Base-by-base conservation (phyloP, 2,888 invertebrate genomes). In the Lucinisca nassula region DNA sequence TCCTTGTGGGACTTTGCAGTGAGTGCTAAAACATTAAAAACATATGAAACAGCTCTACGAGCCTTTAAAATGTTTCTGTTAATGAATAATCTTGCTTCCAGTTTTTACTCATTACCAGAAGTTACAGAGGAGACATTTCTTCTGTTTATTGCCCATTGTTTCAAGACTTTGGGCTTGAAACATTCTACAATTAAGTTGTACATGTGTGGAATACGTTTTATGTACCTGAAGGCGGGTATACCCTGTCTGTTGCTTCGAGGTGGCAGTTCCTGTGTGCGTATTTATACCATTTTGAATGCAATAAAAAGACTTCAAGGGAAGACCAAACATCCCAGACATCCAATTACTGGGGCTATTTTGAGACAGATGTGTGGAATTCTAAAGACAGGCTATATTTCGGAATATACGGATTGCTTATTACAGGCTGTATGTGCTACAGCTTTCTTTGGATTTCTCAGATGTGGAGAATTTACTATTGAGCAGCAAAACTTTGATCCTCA, bases 381-480 rank as follows among this genome's bases (percentile, higher is more conserved):
- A 61, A 4, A 61, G 4, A 61, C 6, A 2, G 30, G 30, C 4
- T 61, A 8, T 61, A 27, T 61, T 61, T 24, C 24, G 8, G 30
- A 27, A 1, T 61, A 61, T 17, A 61, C 61, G 17, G 37, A 78
- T 78, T 1, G 40, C 12, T 24, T 83, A 51, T 21, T 78, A 30
- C 55, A 73, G 55, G 37, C 82, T 12, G 72, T 37, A 17, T 72
- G 21, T 72, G 12, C 21, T 17, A 0, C 35, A 27, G 82, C 78
- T 21, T 83, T 72, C 30, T 78, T 40, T 78, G 77, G 78, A 21
- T 83, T 78, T 40, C 38, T 83, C 14, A n/a, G 73, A 14, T 83
- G 82, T 78, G 82, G 82, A 21, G 78, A 83, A 83, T 78, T 83
- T 21, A 77, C 77, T 17, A n/a, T 73, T 12, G 8, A 8, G 10